These are phyloP conservation scores for Ariolimax columbianus DNA, from an alignment of 2,888 invertebrate species.

Conservation along the genomic window DNA sequence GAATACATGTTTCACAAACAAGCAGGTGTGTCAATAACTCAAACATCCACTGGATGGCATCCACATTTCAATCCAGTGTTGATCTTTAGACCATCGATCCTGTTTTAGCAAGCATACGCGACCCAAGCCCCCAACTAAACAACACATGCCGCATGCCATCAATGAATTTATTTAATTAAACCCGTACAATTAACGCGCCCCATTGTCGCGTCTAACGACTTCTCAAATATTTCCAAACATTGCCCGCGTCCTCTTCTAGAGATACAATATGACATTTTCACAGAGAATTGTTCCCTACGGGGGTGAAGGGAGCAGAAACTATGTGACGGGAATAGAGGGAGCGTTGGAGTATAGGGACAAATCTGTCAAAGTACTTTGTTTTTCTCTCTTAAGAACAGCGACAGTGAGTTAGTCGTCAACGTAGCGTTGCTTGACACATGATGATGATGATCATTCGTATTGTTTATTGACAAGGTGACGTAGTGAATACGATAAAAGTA, in stretches of 20 bases:
- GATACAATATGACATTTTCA: conserved; percentile 1
- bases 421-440: no score
- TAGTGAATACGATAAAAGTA: no score
- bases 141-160: not conserved
- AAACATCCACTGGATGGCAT: not conserved
- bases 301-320: not conserved
- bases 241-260: not conserved
- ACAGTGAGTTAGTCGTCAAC: no score
- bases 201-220: not conserved
- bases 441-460: no score
- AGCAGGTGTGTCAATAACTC: no score
- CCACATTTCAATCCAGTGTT: not conserved
- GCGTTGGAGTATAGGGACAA: no score
- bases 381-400: no score
- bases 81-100: not conserved
- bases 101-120: not conserved
- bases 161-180: conserved; percentile 27
- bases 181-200: conserved; percentile 16
- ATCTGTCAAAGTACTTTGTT: no score
- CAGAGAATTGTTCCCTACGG: not conserved
- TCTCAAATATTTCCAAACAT: not conserved
- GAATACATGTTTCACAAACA: not conserved
- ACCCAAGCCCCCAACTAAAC: no score
- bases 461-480: no score
- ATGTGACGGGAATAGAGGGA: not conserved